A percentile compares a stretch with the other conserved stretches of the same genome.
Evolutionary conservation across 2,797 vertebrate genomes (phyloP).

Genomic region (Sebastes variabilis): DNA sequence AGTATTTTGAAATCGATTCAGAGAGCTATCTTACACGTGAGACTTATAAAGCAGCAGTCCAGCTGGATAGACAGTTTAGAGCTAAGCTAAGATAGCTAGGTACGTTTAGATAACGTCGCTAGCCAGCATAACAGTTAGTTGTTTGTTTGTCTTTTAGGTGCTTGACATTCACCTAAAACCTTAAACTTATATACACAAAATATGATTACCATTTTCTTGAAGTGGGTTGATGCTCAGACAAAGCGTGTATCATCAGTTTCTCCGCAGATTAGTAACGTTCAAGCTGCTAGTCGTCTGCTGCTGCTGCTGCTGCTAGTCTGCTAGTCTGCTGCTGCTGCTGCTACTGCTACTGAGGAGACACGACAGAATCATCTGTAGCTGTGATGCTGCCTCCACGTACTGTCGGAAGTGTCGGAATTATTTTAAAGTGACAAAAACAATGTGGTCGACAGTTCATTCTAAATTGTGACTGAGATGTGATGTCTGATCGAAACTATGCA

Average conservation of each 20-base stretch:
- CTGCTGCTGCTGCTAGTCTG: too few relatives aligned
- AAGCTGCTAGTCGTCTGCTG: not conserved
- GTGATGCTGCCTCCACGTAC: conserved; percentile 14
- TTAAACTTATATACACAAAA: not conserved
- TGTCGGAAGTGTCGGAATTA: not conserved
- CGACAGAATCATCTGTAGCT: not conserved
- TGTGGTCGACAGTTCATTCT: not conserved
- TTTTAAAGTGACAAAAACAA: fast-evolving
- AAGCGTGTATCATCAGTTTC: not conserved
- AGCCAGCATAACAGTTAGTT: not conserved
- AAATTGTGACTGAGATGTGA: fast-evolving
- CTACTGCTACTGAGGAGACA: too few relatives aligned
- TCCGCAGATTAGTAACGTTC: not conserved
- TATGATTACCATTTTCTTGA: conserved; percentile 57
- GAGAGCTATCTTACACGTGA: too few relatives aligned
- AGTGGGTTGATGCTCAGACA: not conserved
- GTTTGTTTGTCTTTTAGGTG: not conserved
- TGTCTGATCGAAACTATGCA: fast-evolving
- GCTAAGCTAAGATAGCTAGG: not conserved
- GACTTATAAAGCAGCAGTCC: fast-evolving
- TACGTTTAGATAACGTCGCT: not conserved
- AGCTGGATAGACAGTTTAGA: too few relatives aligned
- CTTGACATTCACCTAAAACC: not conserved
- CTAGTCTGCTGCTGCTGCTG: not conserved
- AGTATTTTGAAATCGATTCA: too few relatives aligned